Percentiles rank a stretch among this genome's conserved stretches.
Evolutionary conservation across 2,113 vertebrate species (phyloP).

Genomic region (Epinephelus fuscoguttatus): DNA sequence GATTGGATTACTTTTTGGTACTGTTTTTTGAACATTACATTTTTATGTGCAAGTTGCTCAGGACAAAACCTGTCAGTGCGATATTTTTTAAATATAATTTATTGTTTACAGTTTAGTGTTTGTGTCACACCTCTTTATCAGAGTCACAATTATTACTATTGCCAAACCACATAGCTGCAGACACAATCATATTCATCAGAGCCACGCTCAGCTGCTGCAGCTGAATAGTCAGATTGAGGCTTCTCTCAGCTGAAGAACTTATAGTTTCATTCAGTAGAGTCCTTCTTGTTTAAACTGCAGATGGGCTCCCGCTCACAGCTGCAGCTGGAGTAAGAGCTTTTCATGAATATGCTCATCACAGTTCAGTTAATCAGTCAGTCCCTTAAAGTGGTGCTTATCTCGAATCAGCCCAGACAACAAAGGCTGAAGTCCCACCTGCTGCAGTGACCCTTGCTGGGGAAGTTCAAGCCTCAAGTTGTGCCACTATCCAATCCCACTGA

Average conservation of each 20-base stretch:
- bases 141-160: background rate
- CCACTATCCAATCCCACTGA: slow-evolving; percentile 5
- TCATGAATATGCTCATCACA: slow-evolving; percentile 61
- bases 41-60: background rate
- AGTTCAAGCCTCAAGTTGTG: slow-evolving; percentile 36
- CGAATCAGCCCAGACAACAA: slow-evolving; percentile 50
- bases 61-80: no score
- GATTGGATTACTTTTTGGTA: background rate
- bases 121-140: background rate
- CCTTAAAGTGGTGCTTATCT: slow-evolving; percentile 49
- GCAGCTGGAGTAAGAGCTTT: slow-evolving; percentile 46
- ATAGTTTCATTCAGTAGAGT: slow-evolving; percentile 43
- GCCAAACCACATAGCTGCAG: background rate
- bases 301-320: slow-evolving; percentile 49
- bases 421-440: slow-evolving; percentile 38
- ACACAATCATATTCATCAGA: slow-evolving; percentile 22
- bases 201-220: slow-evolving; percentile 16
- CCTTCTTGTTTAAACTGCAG: slow-evolving; percentile 34
- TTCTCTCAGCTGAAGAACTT: slow-evolving; percentile 38
- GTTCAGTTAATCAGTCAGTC: slow-evolving; percentile 49
- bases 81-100: background rate
- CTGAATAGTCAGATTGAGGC: slow-evolving; percentile 5
- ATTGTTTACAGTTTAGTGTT: background rate
- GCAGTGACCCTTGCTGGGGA: slow-evolving; percentile 26
- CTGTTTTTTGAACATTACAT: no score